phyloP scores from a whole-genome alignment of 2,888 invertebrate species.

The Entomobrya multifasciata region DNA sequence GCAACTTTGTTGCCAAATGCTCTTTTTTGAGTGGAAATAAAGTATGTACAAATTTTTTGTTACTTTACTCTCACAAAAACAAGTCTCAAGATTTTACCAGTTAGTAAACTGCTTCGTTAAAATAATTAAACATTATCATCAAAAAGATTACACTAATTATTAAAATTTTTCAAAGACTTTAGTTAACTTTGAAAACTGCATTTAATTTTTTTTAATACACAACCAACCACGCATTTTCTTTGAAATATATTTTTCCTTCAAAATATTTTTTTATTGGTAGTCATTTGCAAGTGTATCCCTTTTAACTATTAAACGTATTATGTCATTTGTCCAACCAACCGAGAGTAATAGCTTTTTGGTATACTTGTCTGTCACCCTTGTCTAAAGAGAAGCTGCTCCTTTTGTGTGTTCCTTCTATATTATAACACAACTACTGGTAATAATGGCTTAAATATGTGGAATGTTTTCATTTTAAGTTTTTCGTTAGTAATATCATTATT shows the following conservation, averaged over 20 bases:
- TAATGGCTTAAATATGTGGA: slow-evolving; percentile 18
- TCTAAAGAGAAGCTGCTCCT: not conserved
- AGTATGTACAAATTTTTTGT: no score
- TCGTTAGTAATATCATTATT: not conserved
- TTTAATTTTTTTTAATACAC: not conserved
- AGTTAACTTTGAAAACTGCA: not conserved
- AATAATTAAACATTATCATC: not conserved
- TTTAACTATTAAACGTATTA: slow-evolving; percentile 43
- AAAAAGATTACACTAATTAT: not conserved
- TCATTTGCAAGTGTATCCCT: slow-evolving; percentile 16
- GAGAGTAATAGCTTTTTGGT: slow-evolving; percentile 49
- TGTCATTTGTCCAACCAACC: slow-evolving; percentile 65
- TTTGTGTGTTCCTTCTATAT: slow-evolving; percentile 24
- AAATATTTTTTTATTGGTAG: slow-evolving; percentile 11
- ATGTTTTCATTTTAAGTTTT: slow-evolving; percentile 52
- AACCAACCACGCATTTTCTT: not conserved
- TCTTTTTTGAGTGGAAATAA: no score
- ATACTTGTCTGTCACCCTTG: slow-evolving; percentile 31
- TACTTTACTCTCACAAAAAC: no score
- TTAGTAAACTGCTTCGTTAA: not conserved
- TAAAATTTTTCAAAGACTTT: no score
- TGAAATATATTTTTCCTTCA: not conserved
- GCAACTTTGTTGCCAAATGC: no score
- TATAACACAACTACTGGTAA: not conserved
- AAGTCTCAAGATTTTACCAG: no score